phyloP scores from a whole-genome alignment of 2,113 vertebrate genomes.

The Coryphaenoides rupestris region DNA sequence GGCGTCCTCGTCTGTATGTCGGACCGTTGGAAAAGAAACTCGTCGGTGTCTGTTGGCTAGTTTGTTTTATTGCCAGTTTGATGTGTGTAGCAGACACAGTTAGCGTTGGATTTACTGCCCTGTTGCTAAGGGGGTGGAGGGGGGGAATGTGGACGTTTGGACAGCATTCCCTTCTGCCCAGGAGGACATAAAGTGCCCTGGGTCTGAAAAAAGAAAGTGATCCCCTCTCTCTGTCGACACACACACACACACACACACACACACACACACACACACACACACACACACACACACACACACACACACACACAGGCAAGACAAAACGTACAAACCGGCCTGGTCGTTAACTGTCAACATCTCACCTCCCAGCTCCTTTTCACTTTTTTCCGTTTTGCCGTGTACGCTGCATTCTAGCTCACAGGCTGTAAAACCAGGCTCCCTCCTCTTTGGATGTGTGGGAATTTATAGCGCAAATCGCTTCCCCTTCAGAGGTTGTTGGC shows the following conservation, averaged over 20 bases:
- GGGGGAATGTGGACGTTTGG: no score
- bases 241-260: slow-evolving; percentile 14
- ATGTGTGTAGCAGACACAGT: slow-evolving; percentile 7
- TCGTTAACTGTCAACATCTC: slow-evolving; percentile 38
- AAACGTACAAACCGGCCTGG: slow-evolving; percentile 32
- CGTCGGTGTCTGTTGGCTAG: no score
- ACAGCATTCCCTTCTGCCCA: no score
- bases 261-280: slow-evolving; percentile 23
- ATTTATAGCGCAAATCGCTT: slow-evolving; percentile 17
- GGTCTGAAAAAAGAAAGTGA: slow-evolving; percentile 46
- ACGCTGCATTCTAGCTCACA: slow-evolving; percentile 16
- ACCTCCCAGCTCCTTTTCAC: slow-evolving; percentile 27
- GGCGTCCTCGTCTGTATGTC: no score
- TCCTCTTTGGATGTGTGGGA: slow-evolving; percentile 7
- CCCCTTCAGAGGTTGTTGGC: not conserved
- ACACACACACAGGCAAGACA: slow-evolving; percentile 3
- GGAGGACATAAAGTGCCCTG: slow-evolving; percentile 32
- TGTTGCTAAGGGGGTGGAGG: slow-evolving; percentile 39
- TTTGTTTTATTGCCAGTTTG: no score
- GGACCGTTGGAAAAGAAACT: no score
- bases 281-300: slow-evolving; percentile 12
- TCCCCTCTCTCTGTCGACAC: slow-evolving; percentile 35
- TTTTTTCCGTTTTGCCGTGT: slow-evolving; percentile 15
- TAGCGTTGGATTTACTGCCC: slow-evolving; percentile 33
- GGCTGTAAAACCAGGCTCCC: slow-evolving; percentile 19